A percentile compares a stretch with the other conserved stretches of the same genome.
Conservation (phyloP, 2,113 vertebrate species). For the Rhodinocichla rosea region DNA sequence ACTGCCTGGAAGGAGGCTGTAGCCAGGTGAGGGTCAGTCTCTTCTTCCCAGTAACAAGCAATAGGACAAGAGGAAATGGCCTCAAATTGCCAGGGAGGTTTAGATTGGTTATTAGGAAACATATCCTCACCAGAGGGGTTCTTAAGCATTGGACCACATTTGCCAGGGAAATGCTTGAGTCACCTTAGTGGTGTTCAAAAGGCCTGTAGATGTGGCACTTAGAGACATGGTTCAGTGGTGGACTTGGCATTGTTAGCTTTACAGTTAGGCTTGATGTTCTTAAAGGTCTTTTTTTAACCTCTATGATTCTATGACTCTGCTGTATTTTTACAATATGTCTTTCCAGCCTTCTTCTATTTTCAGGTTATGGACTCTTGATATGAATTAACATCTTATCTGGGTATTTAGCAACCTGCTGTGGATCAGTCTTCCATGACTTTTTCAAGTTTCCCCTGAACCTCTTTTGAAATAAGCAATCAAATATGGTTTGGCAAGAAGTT, state of each 20-base stretch:
- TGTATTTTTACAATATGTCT: background rate
- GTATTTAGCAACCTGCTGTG: background rate
- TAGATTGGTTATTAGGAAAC: background rate
- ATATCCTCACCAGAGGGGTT: background rate
- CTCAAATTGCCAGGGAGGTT: background rate
- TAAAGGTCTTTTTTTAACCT: background rate
- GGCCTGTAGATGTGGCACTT: rapidly evolving
- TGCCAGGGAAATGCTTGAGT: background rate
- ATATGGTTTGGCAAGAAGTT: background rate
- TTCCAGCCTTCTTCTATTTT: background rate
- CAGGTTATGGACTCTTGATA: background rate
- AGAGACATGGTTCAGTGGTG: background rate
- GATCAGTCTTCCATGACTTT: background rate
- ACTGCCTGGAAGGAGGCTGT: background rate
- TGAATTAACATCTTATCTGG: background rate
- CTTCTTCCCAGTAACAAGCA: background rate
- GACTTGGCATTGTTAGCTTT: background rate
- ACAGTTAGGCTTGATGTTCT: background rate
- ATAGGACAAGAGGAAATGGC: background rate
- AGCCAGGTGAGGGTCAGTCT: rapidly evolving
- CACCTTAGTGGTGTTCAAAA: background rate
- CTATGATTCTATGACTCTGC: background rate
- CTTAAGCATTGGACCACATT: background rate
- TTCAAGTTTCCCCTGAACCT: background rate
- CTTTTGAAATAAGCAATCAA: background rate